Conservation (phyloP, 2,113 vertebrate genomes). For the Rhabdomys dilectus region DNA sequence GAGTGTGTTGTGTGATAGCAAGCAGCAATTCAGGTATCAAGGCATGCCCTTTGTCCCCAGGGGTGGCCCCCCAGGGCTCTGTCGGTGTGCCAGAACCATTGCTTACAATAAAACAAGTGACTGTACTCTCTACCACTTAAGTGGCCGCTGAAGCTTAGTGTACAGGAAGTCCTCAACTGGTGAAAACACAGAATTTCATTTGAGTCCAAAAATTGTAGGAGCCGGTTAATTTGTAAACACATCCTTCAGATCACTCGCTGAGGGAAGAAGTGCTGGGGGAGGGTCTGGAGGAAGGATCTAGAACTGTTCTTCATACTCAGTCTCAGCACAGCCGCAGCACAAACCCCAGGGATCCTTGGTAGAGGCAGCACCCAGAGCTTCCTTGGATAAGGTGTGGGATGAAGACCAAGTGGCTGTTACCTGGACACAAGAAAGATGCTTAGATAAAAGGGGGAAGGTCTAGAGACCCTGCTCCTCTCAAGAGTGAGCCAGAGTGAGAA, state of each 20-base stretch:
- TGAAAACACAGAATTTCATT: constrained; percentile 32
- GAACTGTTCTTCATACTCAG: constrained; percentile 26
- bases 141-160: constrained; percentile 39
- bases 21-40: background rate
- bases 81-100: background rate
- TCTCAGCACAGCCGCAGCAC: constrained; percentile 40
- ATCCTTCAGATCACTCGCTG: constrained; percentile 38
- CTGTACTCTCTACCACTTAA: background rate
- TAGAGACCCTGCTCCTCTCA: background rate
- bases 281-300: background rate
- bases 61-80: background rate
- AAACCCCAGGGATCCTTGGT: background rate
- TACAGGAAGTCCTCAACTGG: constrained; percentile 56
- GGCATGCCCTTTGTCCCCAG: background rate
- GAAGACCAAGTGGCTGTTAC: constrained; percentile 55
- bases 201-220: constrained; percentile 49
- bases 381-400: constrained; percentile 21
- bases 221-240: constrained; percentile 58
- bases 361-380: constrained; percentile 37
- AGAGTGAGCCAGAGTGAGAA: background rate
- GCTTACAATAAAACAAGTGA: constrained; percentile 42
- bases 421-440: constrained; percentile 57
- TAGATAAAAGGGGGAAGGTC: constrained; percentile 52
- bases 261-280: background rate
- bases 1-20: background rate